Evolutionary conservation across 2,113 vertebrate species (phyloP).

Genomic region (Triplophysa tibetana): DNA sequence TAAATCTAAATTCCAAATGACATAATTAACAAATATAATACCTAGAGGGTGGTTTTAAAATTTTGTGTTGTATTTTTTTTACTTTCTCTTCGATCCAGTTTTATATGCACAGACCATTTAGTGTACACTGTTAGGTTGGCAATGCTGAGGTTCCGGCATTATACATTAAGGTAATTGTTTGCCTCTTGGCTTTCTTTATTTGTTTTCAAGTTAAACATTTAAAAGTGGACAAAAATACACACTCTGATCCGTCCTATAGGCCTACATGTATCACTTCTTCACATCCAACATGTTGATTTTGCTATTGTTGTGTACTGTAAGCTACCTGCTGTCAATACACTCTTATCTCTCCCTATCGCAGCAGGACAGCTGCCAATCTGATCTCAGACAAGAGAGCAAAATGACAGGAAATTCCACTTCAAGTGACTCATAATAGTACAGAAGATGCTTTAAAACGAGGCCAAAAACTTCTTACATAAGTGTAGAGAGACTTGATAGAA

Average conservation of each 20-base stretch:
- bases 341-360: constrained; percentile 32
- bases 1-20: too few species aligned
- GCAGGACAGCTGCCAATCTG: constrained; percentile 46
- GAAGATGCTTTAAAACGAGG: constrained; percentile 32
- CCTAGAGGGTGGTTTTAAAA: too few species aligned
- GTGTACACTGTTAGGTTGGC: constrained; percentile 13
- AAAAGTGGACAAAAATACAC: neutral
- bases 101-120: constrained; percentile 23
- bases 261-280: neutral
- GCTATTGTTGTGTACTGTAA: constrained; percentile 34
- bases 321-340: constrained; percentile 4
- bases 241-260: neutral
- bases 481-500: constrained; percentile 10
- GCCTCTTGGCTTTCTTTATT: neutral
- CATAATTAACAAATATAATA: too few species aligned
- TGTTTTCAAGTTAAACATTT: too few species aligned
- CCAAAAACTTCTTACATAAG: constrained; percentile 26
- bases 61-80: too few species aligned
- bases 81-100: too few species aligned
- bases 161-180: neutral
- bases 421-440: constrained; percentile 27
- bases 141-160: neutral
- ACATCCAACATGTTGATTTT: constrained; percentile 26
- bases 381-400: constrained; percentile 44
- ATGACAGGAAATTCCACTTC: constrained; percentile 52